Base-by-base conservation (phyloP, 1,140 invertebrate genomes). In the Maconellicoccus hirsutus region DNA sequence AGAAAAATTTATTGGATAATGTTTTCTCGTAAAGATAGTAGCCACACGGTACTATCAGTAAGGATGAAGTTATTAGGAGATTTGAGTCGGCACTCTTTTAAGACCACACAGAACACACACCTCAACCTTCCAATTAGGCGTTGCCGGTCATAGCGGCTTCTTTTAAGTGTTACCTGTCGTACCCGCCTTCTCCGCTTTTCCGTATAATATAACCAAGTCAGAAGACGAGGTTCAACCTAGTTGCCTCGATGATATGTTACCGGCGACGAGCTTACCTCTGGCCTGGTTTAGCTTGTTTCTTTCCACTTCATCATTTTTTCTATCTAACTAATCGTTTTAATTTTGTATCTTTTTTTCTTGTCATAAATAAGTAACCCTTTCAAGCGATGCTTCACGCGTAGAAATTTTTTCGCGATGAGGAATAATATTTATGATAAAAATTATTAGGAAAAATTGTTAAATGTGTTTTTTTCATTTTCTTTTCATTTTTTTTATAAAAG, bases 31-130 rank as follows among this genome's bases (percentile, higher is more conserved):
- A 66, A 66, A 66, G 61, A 66, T 66, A 66, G 61, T 66, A 66
- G 61, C 61, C 61, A 66, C 61, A 66, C 61, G 61, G 61, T 66
- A 66, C 25, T 26, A 26, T 66, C 61, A 2, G 25, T 66, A 66
- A 66, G 61, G 61, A 66, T 66, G 61, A 66, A 66, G 61, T 66
- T 66, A 66, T 66, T 66, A 66, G 61, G 61, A 66, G 61, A 66
- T 66, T 66, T 66, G 61, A 66, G 61, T 66, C 61, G 61, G 61
- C 61, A 66, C 61, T 66, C 61, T 66, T 66, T 66, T 26, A 66
- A 66, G 61, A 66, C 61, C 61, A 66, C 61, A 66, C 61, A 66
- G 61, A 66, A 66, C 61, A 66, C 61, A 66, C 61, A 66, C 61
- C 61, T 66, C 61, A 66, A 66, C 61, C 61, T 66, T 66, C 61